These are phyloP conservation scores for Drosophila tanythrix DNA, from an alignment of 2,888 invertebrate genomes.

Conservation along the genomic window DNA sequence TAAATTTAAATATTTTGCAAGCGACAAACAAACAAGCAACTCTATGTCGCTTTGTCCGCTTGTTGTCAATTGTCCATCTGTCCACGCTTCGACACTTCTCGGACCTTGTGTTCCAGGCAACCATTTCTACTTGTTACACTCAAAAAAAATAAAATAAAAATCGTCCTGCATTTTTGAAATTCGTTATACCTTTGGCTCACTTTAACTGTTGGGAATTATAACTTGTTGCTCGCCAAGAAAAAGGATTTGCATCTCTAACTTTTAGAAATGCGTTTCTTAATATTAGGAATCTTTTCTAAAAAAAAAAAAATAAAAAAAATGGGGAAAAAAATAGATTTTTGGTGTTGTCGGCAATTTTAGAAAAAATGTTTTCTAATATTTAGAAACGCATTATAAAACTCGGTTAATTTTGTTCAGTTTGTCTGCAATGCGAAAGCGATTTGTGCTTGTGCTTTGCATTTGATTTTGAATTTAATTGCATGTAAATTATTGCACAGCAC, in stretches of 20 bases:
- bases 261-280: not conserved
- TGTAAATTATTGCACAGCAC: constrained; percentile 65
- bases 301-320: too few relatives aligned
- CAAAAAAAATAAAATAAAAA: not conserved
- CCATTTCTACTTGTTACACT: constrained; percentile 1
- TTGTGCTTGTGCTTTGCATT: constrained; percentile 41
- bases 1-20: constrained; percentile 50
- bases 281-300: not conserved
- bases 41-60: not conserved
- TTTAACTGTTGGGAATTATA: not conserved
- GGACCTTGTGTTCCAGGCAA: constrained; percentile 2
- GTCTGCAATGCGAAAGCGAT: constrained; percentile 23
- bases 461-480: constrained; percentile 68
- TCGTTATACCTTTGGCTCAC: not conserved
- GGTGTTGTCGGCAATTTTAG: not conserved
- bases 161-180: not conserved
- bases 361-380: not conserved
- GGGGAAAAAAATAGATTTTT: too few relatives aligned
- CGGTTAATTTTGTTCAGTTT: not conserved
- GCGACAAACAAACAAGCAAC: constrained; percentile 4
- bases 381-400: not conserved
- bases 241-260: not conserved
- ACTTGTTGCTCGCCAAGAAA: not conserved
- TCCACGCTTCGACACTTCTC: not conserved
- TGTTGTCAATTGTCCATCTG: not conserved